These are phyloP conservation scores for Beris morrisii DNA, from an alignment of 2,888 invertebrate species.

Conservation along the genomic window DNA sequence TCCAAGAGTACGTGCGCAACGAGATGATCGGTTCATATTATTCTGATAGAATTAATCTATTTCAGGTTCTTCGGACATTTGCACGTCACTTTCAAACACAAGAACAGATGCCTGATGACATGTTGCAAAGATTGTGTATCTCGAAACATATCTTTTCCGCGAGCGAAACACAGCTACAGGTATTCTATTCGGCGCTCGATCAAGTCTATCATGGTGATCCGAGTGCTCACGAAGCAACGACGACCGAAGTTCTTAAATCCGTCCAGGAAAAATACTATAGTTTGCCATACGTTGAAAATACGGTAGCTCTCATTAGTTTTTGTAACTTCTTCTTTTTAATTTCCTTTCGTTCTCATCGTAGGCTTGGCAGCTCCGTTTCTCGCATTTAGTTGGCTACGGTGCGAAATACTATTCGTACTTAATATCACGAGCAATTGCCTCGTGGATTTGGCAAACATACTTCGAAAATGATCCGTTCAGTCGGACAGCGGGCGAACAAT, in stretches of 20 bases:
- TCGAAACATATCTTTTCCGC: conserved; percentile 87
- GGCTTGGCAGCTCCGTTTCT: conserved; percentile 95
- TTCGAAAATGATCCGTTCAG: conserved; percentile 79
- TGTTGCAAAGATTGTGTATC: conserved; percentile 77
- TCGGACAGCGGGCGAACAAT: conserved; percentile 75
- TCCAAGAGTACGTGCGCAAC: conserved; percentile 63
- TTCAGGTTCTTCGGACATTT: conserved; percentile 77
- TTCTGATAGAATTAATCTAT: conserved; percentile 14
- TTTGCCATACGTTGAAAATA: conserved; percentile 82
- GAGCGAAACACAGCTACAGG: conserved; percentile 85
- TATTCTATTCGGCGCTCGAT: conserved; percentile 90
- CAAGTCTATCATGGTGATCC: conserved; percentile 76
- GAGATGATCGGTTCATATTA: neutral
- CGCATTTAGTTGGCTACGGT: conserved; percentile 96
- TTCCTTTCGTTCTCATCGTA: conserved; percentile 47
- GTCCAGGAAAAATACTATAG: conserved; percentile 84
- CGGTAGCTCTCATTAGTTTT: conserved; percentile 59
- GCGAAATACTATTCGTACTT: conserved; percentile 98
- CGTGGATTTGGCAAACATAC: conserved; percentile 88
- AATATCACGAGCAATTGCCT: conserved; percentile 90
- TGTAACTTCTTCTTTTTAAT: neutral
- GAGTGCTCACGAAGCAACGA: conserved; percentile 52
- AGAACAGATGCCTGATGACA: conserved; percentile 76
- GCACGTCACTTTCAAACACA: conserved; percentile 90
- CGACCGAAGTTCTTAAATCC: conserved; percentile 73